Evolutionary conservation across 1,140 invertebrate species (phyloP).

Genomic region (Drosophila parvula): DNA sequence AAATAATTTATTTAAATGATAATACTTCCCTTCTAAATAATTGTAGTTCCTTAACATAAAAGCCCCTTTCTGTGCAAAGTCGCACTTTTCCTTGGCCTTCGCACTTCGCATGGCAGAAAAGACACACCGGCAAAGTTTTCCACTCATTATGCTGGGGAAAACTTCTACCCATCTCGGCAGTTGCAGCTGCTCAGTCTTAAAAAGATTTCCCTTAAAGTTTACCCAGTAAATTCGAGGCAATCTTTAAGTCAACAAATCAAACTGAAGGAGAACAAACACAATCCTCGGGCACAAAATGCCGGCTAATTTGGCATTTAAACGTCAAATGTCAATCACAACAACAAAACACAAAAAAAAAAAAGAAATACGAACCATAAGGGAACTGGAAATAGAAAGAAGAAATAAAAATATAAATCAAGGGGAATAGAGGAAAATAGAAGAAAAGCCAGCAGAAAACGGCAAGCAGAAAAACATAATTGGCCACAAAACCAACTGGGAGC

Average conservation of each 20-base stretch:
- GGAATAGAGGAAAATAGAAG: slow-evolving; percentile 16
- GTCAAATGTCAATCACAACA: slow-evolving; percentile 78
- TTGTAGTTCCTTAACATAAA: not conserved
- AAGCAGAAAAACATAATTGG: slow-evolving; percentile 69
- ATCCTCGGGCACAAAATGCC: slow-evolving; percentile 48
- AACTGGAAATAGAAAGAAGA: slow-evolving; percentile 16
- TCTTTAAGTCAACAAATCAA: slow-evolving; percentile 52
- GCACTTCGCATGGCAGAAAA: slow-evolving; percentile 6
- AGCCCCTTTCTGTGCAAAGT: not conserved
- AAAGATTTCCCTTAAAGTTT: slow-evolving; percentile 28
- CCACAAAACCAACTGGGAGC: slow-evolving; percentile 64
- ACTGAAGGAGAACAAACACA: slow-evolving; percentile 18
- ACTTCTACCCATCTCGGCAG: slow-evolving; percentile 42
- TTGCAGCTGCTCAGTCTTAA: slow-evolving; percentile 50
- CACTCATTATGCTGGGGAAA: slow-evolving; percentile 60
- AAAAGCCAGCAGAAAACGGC: slow-evolving; percentile 34
- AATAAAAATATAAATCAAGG: slow-evolving; percentile 27
- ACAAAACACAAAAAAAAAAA: slow-evolving; percentile 35
- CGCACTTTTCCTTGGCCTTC: slow-evolving; percentile 1
- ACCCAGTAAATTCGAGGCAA: slow-evolving; percentile 12
- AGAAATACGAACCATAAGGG: slow-evolving; percentile 22
- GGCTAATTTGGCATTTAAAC: slow-evolving; percentile 80
- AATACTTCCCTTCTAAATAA: not conserved
- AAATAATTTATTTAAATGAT: too few relatives aligned
- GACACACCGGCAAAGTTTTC: slow-evolving; percentile 43